Base-by-base conservation (phyloP, 2,797 vertebrate species). In the Somateria mollissima region DNA sequence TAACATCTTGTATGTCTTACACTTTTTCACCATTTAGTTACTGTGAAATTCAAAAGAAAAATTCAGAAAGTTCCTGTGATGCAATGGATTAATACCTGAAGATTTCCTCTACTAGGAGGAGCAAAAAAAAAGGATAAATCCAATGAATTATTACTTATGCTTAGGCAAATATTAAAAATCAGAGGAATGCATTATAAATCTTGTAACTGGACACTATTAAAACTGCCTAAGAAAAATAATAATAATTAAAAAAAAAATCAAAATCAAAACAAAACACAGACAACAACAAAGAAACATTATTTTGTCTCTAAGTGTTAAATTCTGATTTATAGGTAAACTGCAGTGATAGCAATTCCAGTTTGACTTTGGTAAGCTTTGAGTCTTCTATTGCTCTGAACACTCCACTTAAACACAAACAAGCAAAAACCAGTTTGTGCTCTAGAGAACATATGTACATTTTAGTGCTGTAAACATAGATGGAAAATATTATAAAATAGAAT, bases 11-110 rank as follows among this genome's bases (percentile, higher is more conserved):
- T 36, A 62, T 39, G 8, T 27, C 41, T 89, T 77, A 28, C 64
- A 84, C 8, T 90, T 62, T 83, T 58, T 93, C 7, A 39, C 32
- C 60, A 15, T 51, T 91, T 39, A 72, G 49, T 74, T 95, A 66
- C 19, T 74, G 70, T 67, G 66, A 92, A 84, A 94, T 91, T 94
- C 41, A 95, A 94, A 93, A 67, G 4, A 8, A 51, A 84, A 95
- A 81, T 89, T 61, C 28, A 60, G 7, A 32, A 27, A 16, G 41
- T 36, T 86, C 27, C 34, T 57, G 34, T 65, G 51, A 49, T 54
- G 11, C 22, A 64, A 22, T 71, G 75, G 15, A 41, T 45, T 70
- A 70, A 39, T 43, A 79, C 36, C 10, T 76, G 58, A 90, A 91
- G 18, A 91, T 49, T 51, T 94, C 24, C 74, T 86, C 87, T 54